Conservation (phyloP, 1,140 invertebrate genomes). For the Linepithema humile region DNA sequence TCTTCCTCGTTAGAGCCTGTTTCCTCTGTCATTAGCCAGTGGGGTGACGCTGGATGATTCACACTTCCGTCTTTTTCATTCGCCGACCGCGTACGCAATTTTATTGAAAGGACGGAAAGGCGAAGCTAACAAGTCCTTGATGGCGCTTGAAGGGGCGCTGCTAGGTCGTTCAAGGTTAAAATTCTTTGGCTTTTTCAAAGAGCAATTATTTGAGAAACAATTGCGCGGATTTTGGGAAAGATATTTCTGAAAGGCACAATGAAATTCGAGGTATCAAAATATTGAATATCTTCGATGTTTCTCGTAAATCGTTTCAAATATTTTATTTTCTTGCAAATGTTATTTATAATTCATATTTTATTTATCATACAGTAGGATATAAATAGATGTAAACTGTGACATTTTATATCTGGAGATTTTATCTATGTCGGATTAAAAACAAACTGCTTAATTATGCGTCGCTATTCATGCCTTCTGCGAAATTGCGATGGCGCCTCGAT, state of each 20-base stretch:
- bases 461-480: background rate
- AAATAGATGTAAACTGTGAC: no score
- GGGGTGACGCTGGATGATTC: background rate
- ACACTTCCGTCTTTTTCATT: conserved; percentile 40
- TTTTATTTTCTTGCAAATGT: background rate
- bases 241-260: background rate
- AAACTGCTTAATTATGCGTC: conserved; percentile 29
- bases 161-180: background rate
- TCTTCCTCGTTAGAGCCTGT: conserved; percentile 53
- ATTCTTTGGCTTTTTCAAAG: background rate
- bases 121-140: conserved; percentile 11
- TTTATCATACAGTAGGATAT: no score
- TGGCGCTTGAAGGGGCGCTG: background rate
- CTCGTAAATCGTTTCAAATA: background rate
- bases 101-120: background rate
- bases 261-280: background rate
- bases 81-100: conserved; percentile 15
- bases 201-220: background rate
- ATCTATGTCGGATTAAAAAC: background rate
- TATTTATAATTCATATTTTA: no score
- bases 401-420: background rate
- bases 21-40: background rate
- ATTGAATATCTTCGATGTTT: background rate
- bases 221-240: background rate
- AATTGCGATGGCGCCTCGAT: conserved; percentile 7